Percentiles rank a stretch among this genome's conserved stretches.
These are phyloP conservation scores for Oreochromis grahami DNA, from an alignment of 2,797 vertebrate species.

Conservation along the genomic window DNA sequence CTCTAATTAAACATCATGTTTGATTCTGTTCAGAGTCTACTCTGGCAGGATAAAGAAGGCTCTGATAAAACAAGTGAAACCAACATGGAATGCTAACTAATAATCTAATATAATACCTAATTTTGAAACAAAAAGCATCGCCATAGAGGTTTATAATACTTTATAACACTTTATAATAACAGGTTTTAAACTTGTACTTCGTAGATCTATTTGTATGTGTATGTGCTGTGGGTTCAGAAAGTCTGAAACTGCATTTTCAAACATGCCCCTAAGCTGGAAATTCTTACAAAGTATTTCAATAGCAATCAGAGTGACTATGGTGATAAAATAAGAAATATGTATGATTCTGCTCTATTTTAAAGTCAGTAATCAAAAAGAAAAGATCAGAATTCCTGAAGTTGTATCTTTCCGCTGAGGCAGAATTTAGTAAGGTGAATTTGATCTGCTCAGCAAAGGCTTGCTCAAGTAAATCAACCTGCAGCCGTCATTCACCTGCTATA, in stretches of 20 bases:
- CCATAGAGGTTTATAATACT: neutral
- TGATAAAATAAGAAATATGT: neutral
- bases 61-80: neutral
- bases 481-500: neutral
- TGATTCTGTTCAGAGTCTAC: neutral
- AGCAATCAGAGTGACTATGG: neutral
- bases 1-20: neutral
- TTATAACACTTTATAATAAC: neutral
- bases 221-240: neutral
- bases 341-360: neutral
- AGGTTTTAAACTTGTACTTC: neutral
- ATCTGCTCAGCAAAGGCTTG: neutral
- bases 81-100: neutral
- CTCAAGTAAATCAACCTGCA: neutral
- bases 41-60: neutral
- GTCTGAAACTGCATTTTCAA: neutral
- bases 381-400: neutral
- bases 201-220: neutral
- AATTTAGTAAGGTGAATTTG: neutral
- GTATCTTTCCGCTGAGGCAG: neutral
- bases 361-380: neutral
- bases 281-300: neutral
- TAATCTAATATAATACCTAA: neutral
- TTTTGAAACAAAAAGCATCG: neutral
- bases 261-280: neutral